phyloP scores from a whole-genome alignment of 2,113 vertebrate genomes.

The Protobothrops flavoviridis region DNA sequence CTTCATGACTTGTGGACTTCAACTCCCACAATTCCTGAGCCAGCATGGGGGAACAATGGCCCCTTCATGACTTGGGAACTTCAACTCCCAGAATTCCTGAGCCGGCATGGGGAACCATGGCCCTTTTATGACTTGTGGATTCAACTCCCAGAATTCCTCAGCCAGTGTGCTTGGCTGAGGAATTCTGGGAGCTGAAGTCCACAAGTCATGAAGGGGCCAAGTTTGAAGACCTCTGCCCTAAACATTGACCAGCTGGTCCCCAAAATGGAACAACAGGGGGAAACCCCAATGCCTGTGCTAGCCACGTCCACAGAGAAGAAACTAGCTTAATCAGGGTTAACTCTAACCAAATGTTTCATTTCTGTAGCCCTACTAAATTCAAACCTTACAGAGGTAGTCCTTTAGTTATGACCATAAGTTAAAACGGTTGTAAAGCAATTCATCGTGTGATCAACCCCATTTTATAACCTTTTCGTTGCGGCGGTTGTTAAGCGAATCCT shows the following conservation, averaged over 20 bases:
- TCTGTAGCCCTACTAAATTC: neutral
- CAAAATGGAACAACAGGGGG: neutral
- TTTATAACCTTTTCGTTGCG: neutral
- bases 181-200: too few species aligned
- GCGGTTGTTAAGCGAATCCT: too few species aligned
- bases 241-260: neutral
- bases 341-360: neutral
- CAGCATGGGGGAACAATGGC: too few species aligned
- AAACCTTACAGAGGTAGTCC: neutral
- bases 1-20: too few species aligned
- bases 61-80: too few species aligned
- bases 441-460: neutral
- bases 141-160: too few species aligned
- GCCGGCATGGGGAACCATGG: too few species aligned
- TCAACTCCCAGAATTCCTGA: too few species aligned
- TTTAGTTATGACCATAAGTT: neutral
- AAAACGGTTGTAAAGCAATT: neutral
- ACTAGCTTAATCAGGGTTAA: neutral
- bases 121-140: too few species aligned
- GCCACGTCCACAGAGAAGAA: neutral
- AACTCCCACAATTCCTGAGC: too few species aligned
- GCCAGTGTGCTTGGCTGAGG: too few species aligned
- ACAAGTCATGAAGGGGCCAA: too few species aligned
- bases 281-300: neutral
- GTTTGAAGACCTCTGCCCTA: neutral